These are phyloP conservation scores for Phataginus tetradactyla DNA, from an alignment of 2,797 vertebrate genomes.

Conservation along the genomic window DNA sequence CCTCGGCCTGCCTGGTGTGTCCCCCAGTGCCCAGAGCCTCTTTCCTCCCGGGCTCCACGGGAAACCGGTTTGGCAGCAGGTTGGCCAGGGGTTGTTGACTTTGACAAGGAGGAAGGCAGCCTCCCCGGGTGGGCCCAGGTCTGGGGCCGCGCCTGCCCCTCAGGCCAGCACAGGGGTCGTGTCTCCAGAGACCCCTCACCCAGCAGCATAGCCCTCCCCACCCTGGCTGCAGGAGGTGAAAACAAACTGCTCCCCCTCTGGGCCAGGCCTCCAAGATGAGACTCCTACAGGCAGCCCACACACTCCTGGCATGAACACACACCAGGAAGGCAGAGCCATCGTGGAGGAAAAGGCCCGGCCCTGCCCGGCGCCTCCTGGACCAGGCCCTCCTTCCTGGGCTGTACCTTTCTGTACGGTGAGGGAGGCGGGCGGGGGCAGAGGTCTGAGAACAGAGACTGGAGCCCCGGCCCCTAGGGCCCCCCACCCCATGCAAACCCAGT, in stretches of 20 bases:
- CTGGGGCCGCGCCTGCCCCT: not conserved
- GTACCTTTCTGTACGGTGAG: not conserved
- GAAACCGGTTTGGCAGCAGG: constrained; percentile 73
- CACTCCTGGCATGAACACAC: not conserved
- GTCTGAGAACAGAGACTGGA: not conserved
- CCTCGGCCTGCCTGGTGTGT: not conserved
- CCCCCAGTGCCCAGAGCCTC: not conserved
- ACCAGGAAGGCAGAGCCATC: fast-evolving
- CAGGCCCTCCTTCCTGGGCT: not conserved
- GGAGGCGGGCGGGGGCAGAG: not conserved
- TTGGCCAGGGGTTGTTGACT: constrained; percentile 27
- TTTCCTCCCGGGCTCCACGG: not conserved
- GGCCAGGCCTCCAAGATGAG: not conserved
- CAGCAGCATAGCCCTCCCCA: not conserved
- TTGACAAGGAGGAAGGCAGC: not conserved
- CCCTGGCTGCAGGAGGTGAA: not conserved
- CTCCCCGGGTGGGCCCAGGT: not conserved
- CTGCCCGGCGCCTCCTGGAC: not conserved
- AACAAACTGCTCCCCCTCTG: not conserved
- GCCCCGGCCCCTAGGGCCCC: too few relatives aligned
- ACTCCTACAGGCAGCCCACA: not conserved
- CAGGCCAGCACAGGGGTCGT: not conserved
- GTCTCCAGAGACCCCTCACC: not conserved
- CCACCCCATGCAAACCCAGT: too few relatives aligned
- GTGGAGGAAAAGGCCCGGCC: not conserved